Percentiles rank a stretch among this genome's conserved stretches.
Conservation (phyloP, 2,888 invertebrate genomes). For the Epirrhoe alternata region DNA sequence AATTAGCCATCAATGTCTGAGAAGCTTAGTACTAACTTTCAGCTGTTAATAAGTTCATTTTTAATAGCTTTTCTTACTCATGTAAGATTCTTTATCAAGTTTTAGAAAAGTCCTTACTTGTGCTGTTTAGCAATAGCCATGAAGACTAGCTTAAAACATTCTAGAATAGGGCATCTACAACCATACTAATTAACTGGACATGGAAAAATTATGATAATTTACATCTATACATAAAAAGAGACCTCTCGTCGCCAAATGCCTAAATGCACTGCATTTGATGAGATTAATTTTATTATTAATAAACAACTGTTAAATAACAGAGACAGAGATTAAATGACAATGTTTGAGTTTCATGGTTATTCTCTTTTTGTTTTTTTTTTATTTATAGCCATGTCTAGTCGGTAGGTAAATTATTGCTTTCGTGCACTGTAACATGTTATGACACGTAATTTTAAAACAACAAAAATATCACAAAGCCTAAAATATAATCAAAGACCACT, state of each 20-base stretch:
- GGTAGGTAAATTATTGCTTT: constrained; percentile 62
- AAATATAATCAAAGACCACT: constrained; percentile 53
- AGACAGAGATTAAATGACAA: constrained; percentile 12
- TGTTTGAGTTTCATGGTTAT: constrained; percentile 13
- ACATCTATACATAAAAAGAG: constrained; percentile 30
- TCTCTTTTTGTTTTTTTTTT: not conserved
- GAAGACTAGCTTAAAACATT: constrained; percentile 7
- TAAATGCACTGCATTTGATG: constrained; percentile 49
- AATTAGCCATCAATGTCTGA: constrained; percentile 36
- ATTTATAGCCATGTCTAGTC: constrained; percentile 40
- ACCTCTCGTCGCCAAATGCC: constrained; percentile 57
- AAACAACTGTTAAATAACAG: constrained; percentile 5
- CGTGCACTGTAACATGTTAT: constrained; percentile 49
- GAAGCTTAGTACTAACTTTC: constrained; percentile 20
- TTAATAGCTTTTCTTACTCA: not conserved
- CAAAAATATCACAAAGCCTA: constrained; percentile 63
- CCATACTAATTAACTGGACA: constrained; percentile 31
- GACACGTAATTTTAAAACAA: constrained; percentile 49
- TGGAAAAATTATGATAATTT: constrained; percentile 31
- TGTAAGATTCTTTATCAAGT: constrained; percentile 9
- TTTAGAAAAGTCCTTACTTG: constrained; percentile 39
- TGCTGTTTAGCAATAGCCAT: constrained; percentile 14
- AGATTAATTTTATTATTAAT: constrained; percentile 25
- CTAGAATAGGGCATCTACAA: constrained; percentile 23
- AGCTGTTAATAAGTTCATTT: not conserved